A percentile compares a stretch with the other conserved stretches of the same genome.
Conservation (phyloP, 1,140 invertebrate genomes). For the Neotoxoptera formosana region DNA sequence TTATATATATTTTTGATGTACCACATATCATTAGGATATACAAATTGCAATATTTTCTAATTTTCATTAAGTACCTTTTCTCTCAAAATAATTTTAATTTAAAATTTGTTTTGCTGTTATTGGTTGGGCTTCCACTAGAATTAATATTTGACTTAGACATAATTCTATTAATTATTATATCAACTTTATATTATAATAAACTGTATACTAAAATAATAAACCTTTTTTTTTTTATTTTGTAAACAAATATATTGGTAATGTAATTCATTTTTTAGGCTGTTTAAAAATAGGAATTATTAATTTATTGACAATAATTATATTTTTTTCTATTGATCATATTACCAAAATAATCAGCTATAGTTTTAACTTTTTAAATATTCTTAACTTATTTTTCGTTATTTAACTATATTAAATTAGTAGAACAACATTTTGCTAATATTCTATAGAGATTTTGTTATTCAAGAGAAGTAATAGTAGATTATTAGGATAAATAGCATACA, state of each 20-base stretch:
- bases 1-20: constrained; percentile 5
- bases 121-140: not conserved
- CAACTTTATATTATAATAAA: not conserved
- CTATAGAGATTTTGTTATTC: not conserved
- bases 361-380: constrained; percentile 16
- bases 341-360: not conserved
- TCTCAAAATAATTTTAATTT: not conserved
- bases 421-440: not conserved
- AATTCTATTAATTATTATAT: not conserved
- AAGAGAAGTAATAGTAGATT: not conserved
- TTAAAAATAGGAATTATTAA: too few species aligned
- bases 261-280: too few species aligned
- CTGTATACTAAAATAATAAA: not conserved
- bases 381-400: not conserved
- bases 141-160: not conserved
- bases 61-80: not conserved
- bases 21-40: not conserved
- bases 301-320: not conserved
- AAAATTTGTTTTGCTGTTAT: not conserved
- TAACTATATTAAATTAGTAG: not conserved
- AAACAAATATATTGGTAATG: too few species aligned
- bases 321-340: not conserved
- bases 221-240: not conserved
- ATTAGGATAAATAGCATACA: not conserved
- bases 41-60: not conserved